Evolutionary conservation across 2,888 invertebrate genomes (phyloP).

Genomic region (Apamea crenata): DNA sequence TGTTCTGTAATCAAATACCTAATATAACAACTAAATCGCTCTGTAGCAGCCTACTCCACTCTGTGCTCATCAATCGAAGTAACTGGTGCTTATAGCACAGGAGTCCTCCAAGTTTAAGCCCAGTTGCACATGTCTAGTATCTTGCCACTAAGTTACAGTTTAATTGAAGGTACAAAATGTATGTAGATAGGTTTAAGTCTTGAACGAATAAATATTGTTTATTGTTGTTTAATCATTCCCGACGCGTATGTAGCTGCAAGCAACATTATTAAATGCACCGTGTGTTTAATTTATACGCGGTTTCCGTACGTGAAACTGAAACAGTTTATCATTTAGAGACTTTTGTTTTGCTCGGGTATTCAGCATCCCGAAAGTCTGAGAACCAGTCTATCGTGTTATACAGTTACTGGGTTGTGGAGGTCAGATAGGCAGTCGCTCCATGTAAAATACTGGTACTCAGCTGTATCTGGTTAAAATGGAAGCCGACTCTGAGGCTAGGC

Average conservation of each 20-base stretch:
- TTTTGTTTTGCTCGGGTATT: not conserved
- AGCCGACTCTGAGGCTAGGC: too few relatives aligned
- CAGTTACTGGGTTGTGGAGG: too few relatives aligned
- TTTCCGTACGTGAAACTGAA: conserved; percentile 7
- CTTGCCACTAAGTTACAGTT: too few relatives aligned
- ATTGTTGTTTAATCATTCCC: conserved; percentile 51
- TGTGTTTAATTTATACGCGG: not conserved
- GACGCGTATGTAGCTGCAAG: conserved; percentile 27
- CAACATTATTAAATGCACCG: conserved; percentile 54
- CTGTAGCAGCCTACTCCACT: not conserved
- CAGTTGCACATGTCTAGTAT: too few relatives aligned
- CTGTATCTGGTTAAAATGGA: not conserved
- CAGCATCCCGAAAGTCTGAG: not conserved
- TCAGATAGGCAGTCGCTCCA: not conserved
- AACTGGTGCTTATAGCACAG: too few relatives aligned
- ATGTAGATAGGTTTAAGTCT: too few relatives aligned
- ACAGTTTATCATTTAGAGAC: not conserved
- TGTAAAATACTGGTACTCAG: not conserved
- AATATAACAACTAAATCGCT: not conserved
- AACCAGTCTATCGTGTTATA: too few relatives aligned
- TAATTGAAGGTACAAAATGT: too few relatives aligned
- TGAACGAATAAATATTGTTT: too few relatives aligned
- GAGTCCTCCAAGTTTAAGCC: too few relatives aligned
- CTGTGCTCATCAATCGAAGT: conserved; percentile 46
- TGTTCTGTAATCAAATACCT: not conserved